A percentile compares a stretch with the other conserved stretches of the same genome.
Evolutionary conservation across 2,888 invertebrate species (phyloP).

Genomic region (Sarcophaga rosellei): DNA sequence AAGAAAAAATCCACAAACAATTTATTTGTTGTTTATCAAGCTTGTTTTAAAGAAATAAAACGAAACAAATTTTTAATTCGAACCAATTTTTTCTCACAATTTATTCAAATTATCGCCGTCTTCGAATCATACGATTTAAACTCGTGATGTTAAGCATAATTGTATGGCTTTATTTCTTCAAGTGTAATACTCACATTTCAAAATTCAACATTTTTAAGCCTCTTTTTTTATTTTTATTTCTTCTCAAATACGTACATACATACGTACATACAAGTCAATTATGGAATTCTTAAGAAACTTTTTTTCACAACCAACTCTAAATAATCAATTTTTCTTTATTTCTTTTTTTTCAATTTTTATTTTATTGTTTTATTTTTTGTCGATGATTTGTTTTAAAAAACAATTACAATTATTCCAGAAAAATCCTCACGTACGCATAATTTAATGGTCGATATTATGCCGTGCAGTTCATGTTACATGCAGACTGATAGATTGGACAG

Average conservation of each 20-base stretch:
- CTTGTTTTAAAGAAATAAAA: too few species aligned
- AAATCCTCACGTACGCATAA: constrained; percentile 68
- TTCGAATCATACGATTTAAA: too few species aligned
- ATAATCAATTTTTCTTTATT: constrained; percentile 55
- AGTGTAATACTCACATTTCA: background rate
- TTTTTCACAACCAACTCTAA: constrained; percentile 41
- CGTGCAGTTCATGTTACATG: constrained; percentile 53
- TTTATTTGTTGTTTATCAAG: too few species aligned
- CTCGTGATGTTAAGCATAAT: background rate
- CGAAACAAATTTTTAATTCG: too few species aligned
- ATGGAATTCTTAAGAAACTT: constrained; percentile 49
- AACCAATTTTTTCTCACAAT: too few species aligned
- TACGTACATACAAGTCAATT: constrained; percentile 29
- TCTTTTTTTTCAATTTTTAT: constrained; percentile 12
- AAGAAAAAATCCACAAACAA: too few species aligned
- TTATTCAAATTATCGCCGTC: too few species aligned
- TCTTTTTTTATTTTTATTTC: background rate
- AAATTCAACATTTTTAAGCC: background rate
- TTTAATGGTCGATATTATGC: constrained; percentile 63
- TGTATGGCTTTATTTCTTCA: background rate
- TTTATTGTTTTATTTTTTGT: constrained; percentile 7
- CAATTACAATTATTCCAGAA: constrained; percentile 58
- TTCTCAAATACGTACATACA: background rate
- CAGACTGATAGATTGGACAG: constrained; percentile 14
- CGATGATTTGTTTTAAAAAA: constrained; percentile 42